phyloP scores from a whole-genome alignment of 2,888 invertebrate genomes.

The Caenorhabditis sp. region DNA sequence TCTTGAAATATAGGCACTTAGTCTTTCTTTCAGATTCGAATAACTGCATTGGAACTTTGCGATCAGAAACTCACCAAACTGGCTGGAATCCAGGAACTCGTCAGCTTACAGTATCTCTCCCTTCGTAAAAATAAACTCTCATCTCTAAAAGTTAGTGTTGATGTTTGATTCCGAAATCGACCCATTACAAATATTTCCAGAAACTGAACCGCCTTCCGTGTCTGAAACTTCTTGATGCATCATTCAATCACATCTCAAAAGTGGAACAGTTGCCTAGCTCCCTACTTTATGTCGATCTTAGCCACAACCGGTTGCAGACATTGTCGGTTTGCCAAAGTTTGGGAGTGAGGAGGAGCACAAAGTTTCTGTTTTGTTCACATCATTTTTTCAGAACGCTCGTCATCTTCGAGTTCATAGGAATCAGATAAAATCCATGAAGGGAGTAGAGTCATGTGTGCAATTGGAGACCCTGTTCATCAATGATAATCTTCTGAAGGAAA shows the following conservation, averaged over 20 bases:
- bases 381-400: conserved; percentile 31
- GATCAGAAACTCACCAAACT: conserved; percentile 74
- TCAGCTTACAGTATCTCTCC: conserved; percentile 69
- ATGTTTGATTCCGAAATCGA: neutral
- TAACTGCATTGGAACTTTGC: conserved; percentile 71
- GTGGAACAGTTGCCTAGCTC: conserved; percentile 75
- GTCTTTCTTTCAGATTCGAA: conserved; percentile 16
- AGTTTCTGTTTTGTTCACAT: too few relatives aligned
- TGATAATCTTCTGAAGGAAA: conserved; percentile 60
- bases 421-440: conserved; percentile 73
- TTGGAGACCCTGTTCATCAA: conserved; percentile 64
- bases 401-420: conserved; percentile 69
- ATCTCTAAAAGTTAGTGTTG: conserved; percentile 61
- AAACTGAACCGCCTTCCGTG: conserved; percentile 70
- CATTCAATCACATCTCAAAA: conserved; percentile 73
- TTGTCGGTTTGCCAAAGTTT: conserved; percentile 69
- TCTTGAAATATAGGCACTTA: neutral
- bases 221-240: conserved; percentile 73
- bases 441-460: conserved; percentile 69
- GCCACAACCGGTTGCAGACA: conserved; percentile 65
- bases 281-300: conserved; percentile 69
- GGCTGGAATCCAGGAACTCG: conserved; percentile 75
- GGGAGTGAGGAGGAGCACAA: conserved; percentile 61
- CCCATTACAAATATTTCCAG: conserved; percentile 21
- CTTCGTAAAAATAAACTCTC: conserved; percentile 74